Conservation (phyloP, 92 coral and sea anemone genomes). For the Porites lobata region DNA sequence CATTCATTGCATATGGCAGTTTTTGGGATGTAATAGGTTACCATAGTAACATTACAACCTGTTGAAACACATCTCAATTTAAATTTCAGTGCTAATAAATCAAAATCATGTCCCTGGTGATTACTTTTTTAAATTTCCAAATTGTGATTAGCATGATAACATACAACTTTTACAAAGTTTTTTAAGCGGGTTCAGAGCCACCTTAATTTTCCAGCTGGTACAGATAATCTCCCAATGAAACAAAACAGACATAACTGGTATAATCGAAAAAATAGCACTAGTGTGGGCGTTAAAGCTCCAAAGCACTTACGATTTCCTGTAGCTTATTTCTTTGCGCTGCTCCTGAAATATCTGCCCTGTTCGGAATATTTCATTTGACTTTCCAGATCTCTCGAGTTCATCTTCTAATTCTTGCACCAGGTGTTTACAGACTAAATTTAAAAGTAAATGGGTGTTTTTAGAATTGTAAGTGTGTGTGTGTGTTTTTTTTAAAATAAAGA, state of each 20-base stretch:
- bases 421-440: constrained; percentile 87
- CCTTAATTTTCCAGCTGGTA: neutral
- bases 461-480: neutral
- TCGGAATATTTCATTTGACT: constrained; percentile 82
- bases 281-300: too few species aligned
- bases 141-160: too few species aligned
- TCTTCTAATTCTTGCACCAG: constrained; percentile 83
- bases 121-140: too few species aligned
- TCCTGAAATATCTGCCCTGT: constrained; percentile 93
- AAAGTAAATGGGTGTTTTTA: neutral
- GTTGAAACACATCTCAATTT: too few species aligned
- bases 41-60: too few species aligned
- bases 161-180: too few species aligned
- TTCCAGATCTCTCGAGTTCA: constrained; percentile 85
- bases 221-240: neutral
- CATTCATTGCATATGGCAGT: too few species aligned
- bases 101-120: too few species aligned
- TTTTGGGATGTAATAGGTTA: too few species aligned
- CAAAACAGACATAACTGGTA: neutral
- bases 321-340: constrained; percentile 81
- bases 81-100: too few species aligned
- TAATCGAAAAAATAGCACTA: neutral
- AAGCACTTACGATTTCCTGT: constrained; percentile 88
- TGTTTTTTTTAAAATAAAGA: neutral
- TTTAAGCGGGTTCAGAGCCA: too few species aligned